phyloP scores from a whole-genome alignment of 2,797 vertebrate genomes.

The Bryconaethiops microstoma region DNA sequence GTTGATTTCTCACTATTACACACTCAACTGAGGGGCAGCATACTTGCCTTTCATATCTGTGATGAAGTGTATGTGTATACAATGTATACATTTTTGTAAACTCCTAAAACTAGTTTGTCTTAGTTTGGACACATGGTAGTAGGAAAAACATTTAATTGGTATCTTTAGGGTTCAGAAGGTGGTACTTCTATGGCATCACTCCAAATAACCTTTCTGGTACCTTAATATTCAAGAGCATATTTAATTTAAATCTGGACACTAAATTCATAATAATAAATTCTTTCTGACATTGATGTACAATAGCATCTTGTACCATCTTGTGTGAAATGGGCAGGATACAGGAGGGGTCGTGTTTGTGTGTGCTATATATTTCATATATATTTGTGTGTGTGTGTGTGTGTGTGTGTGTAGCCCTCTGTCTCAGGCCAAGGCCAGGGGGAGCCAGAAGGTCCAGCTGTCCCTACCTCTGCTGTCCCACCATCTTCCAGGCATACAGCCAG shows the following conservation, averaged over 20 bases:
- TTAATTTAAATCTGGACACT: no score
- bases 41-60: background rate
- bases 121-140: no score
- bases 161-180: no score
- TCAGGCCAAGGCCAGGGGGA: conserved; percentile 55
- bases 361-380: background rate
- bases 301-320: conserved; percentile 14
- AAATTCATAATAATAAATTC: background rate
- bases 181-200: no score
- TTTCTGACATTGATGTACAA: conserved; percentile 5
- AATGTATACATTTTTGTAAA: no score
- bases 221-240: no score
- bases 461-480: conserved; percentile 63
- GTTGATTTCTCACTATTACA: conserved; percentile 40
- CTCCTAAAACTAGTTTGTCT: no score
- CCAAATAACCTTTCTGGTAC: no score
- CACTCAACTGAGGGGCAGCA: background rate
- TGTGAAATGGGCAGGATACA: conserved; percentile 19
- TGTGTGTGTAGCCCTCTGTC: conserved; percentile 44
- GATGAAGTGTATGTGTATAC: no score
- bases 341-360: conserved; percentile 25
- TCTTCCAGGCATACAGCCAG: conserved; percentile 59
- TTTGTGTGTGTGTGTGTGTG: conserved; percentile 26
- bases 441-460: conserved; percentile 68
- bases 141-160: no score